A percentile compares a stretch with the other conserved stretches of the same genome.
Evolutionary conservation across 1,140 invertebrate genomes (phyloP).

Genomic region (Hermetia illucens): DNA sequence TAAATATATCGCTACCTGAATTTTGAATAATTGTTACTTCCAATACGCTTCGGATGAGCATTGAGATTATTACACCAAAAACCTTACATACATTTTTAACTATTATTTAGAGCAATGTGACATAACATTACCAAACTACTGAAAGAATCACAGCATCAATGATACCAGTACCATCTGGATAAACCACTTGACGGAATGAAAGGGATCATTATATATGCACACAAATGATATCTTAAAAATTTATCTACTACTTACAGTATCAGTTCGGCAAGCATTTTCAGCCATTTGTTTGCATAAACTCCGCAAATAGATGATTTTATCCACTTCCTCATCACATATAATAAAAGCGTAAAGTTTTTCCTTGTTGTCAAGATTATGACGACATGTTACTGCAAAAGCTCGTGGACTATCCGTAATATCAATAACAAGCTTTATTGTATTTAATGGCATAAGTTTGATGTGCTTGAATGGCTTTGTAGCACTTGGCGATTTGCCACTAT

Average conservation of each 20-base stretch:
- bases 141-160: background rate
- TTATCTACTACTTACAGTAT: slow-evolving; percentile 46
- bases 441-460: slow-evolving; percentile 73
- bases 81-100: no score
- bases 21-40: no score
- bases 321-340: slow-evolving; percentile 61
- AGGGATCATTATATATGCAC: no score
- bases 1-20: no score
- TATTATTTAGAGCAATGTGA: no score
- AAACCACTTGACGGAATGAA: no score
- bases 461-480: slow-evolving; percentile 76
- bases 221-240: slow-evolving; percentile 2
- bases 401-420: slow-evolving; percentile 73
- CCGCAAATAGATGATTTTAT: slow-evolving; percentile 66
- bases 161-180: no score
- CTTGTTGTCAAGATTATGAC: slow-evolving; percentile 69
- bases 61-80: no score
- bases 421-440: slow-evolving; percentile 77
- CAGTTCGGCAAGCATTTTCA: slow-evolving; percentile 69
- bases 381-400: slow-evolving; percentile 74
- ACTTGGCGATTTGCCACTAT: slow-evolving; percentile 52
- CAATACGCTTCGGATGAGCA: no score
- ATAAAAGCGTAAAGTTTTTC: slow-evolving; percentile 80
- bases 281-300: slow-evolving; percentile 76
- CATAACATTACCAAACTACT: no score